Evolutionary conservation across 1,140 invertebrate species (phyloP).

Genomic region (Teleopsis dalmanni): DNA sequence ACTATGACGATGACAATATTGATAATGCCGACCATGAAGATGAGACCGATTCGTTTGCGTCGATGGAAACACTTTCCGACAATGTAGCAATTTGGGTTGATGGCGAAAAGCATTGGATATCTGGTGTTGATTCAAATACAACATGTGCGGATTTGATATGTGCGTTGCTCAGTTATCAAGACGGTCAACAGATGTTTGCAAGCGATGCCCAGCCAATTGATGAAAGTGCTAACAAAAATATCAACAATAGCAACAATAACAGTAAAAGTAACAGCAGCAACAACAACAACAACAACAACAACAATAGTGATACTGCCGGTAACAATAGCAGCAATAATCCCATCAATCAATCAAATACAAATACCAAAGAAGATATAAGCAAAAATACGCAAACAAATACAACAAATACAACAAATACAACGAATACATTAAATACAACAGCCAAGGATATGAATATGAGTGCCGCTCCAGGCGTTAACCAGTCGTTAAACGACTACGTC

Average conservation of each 20-base stretch:
- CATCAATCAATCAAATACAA: neutral
- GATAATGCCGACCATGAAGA: conserved; percentile 15
- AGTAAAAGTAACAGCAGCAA: conserved; percentile 5
- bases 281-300: conserved; percentile 10
- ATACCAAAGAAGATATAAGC: conserved; percentile 3
- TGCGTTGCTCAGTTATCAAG: conserved; percentile 49
- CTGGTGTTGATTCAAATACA: conserved; percentile 64
- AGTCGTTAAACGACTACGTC: conserved; percentile 23
- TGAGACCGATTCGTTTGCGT: conserved; percentile 46
- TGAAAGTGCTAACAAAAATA: too few relatives aligned
- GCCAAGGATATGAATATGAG: conserved; percentile 21
- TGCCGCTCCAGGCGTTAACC: conserved; percentile 1
- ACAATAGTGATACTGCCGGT: conserved; percentile 9
- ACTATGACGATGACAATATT: conserved; percentile 1
- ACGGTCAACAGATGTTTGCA: conserved; percentile 7
- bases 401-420: neutral
- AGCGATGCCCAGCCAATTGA: conserved; percentile 7
- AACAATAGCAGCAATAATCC: conserved; percentile 7
- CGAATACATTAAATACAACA: conserved; percentile 10
- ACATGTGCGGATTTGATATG: conserved; percentile 70
- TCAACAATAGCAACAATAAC: conserved; percentile 9
- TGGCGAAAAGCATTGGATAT: conserved; percentile 69
- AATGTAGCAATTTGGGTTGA: conserved; percentile 72
- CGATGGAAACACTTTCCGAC: conserved; percentile 37
- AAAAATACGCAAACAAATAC: neutral